Percentiles rank a stretch among this genome's conserved stretches.
These are phyloP conservation scores for Prunella fulvescens DNA, from an alignment of 2,113 vertebrate genomes.

Conservation along the genomic window DNA sequence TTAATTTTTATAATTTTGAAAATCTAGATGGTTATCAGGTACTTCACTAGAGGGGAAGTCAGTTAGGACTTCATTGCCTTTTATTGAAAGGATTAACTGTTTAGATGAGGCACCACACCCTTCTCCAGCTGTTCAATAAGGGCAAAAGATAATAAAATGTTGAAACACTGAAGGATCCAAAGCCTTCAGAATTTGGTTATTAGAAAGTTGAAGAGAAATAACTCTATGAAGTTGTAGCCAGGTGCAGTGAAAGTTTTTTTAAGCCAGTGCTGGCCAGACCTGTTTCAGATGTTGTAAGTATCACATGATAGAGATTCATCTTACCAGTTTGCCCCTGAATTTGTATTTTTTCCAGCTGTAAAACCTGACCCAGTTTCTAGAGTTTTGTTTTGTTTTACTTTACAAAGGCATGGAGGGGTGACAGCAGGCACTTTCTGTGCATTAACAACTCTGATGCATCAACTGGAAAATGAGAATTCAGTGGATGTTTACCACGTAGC, in stretches of 20 bases:
- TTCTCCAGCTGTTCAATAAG: neutral
- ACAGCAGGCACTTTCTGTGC: slow-evolving; percentile 92
- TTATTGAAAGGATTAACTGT: neutral
- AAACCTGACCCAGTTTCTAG: neutral
- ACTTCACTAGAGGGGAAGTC: neutral
- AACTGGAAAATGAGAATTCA: slow-evolving; percentile 85
- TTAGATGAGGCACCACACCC: neutral
- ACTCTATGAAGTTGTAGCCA: neutral
- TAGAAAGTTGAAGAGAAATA: neutral
- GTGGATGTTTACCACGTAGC: slow-evolving; percentile 91
- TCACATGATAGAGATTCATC: neutral
- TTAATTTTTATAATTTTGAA: neutral
- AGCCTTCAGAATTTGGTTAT: neutral
- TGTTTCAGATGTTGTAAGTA: neutral
- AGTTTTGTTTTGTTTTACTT: neutral
- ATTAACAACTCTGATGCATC: slow-evolving; percentile 82
- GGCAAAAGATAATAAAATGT: neutral
- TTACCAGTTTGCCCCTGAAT: neutral
- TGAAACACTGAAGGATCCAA: neutral
- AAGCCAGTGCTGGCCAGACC: neutral
- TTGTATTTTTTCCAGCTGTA: neutral
- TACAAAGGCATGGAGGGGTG: slow-evolving; percentile 85
- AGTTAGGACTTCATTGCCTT: neutral
- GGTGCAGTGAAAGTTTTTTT: neutral
- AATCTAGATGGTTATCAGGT: neutral